These are phyloP conservation scores for Asteroscopus sphinx DNA, from an alignment of 2,888 invertebrate genomes.

Conservation along the genomic window DNA sequence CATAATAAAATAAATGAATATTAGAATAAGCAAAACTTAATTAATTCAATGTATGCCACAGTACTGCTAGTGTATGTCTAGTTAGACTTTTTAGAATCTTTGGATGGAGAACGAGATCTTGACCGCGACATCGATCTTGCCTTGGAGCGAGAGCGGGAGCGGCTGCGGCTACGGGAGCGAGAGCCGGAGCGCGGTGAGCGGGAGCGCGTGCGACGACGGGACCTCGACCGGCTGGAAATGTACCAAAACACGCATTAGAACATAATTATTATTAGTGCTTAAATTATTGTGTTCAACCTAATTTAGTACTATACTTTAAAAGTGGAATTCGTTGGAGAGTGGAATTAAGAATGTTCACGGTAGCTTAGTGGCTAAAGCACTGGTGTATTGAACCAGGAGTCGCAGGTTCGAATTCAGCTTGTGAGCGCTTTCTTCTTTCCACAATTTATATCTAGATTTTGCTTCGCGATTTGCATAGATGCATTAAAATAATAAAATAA, in stretches of 20 bases:
- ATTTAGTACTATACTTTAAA: constrained; percentile 26
- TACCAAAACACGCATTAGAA: constrained; percentile 46
- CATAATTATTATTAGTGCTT: constrained; percentile 5
- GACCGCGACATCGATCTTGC: constrained; percentile 86
- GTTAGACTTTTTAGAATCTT: constrained; percentile 87
- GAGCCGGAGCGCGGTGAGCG: constrained; percentile 88
- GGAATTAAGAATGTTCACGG: too few species aligned
- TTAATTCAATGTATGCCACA: constrained; percentile 52
- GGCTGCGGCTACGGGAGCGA: constrained; percentile 83
- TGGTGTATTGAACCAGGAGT: too few species aligned
- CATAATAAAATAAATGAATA: constrained; percentile 39
- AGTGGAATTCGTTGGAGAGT: too few species aligned
- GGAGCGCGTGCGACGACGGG: constrained; percentile 91
- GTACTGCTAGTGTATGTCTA: constrained; percentile 60
- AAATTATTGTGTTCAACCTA: constrained; percentile 31
- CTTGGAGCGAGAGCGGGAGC: constrained; percentile 88
- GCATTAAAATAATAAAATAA: too few species aligned
- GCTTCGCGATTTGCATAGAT: too few species aligned
- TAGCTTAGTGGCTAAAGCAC: too few species aligned
- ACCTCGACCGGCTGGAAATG: constrained; percentile 90
- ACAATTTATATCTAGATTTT: too few species aligned
- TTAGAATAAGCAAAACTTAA: constrained; percentile 49
- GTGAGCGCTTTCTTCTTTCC: too few species aligned
- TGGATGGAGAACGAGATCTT: constrained; percentile 85
- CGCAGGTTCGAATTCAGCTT: too few species aligned